Base-by-base conservation (phyloP, 2,113 vertebrate genomes). In the Plecotus auritus region DNA sequence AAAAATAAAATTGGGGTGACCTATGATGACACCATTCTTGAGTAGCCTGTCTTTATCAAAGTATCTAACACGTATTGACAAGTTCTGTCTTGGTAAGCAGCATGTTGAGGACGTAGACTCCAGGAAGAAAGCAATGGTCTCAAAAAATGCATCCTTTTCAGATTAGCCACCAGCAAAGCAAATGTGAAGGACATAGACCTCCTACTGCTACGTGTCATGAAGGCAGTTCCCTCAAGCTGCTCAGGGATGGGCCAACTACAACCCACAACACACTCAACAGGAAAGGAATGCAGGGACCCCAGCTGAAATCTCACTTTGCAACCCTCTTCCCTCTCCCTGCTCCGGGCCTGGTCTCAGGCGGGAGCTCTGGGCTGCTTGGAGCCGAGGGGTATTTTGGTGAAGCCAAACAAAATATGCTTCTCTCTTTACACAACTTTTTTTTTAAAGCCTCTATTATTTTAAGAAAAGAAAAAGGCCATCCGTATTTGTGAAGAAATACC, bases 361-460 rank as follows among this genome's bases (percentile, higher is more conserved):
- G 94, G 90, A 97, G 97, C 97, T 92, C 88, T 51, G 26, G 77
- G 87, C 85, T 30, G 49, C 37, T 13, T 97, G 94, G 95, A 96
- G 95, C 95, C 94, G 95, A 94, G 76, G 83, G 97, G 94, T 92
- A 96, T 96, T 95, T 97, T 51, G 73, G 51, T 20, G 40, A 95
- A 54, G 96, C 96, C 91, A 97, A 98, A 96, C 85, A 97, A 98
- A 97, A 94, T 82, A 97, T 23, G 89, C 76, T 74, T 89, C 85
- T 97, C 91, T 96, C 82, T 22, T 89, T 88, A 96, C 94, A 96
- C 96, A 97, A 95, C 35, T 1, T 76, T 83, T 9, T 95, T 95
- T 72, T 28, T 94, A 28, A 82, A 97, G 59, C 90, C 95, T 83
- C 92, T 95, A 85, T 89, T 96, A 67, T 95, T 97, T 88, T 95